Evolutionary conservation across 1,140 invertebrate genomes (phyloP), one percentile per base, ranked within the genome.

Genomic region (Drosophila burlai): DNA sequence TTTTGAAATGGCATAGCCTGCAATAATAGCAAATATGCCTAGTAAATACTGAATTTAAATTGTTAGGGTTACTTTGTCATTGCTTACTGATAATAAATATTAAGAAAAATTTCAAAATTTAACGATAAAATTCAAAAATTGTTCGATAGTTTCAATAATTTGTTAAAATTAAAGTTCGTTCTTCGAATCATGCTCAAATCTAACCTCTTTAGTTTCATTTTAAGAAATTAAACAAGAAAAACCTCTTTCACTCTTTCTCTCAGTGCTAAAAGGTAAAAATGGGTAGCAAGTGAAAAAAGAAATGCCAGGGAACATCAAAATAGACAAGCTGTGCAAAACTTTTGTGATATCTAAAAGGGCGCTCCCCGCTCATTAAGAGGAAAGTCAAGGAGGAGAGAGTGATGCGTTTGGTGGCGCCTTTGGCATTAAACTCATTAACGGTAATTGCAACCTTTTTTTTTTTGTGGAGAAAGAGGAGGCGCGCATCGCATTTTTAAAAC

Each of bases 351-450:
- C 49, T 64, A 80, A 84, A 80, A 67, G 82, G 82, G 8, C 52
- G 8, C 34, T 8, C 83, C 63, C 62, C 54, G 38, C 80, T 80
- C 83, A 83, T 85, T 87, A 89, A 61, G 49, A 63, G 63, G 34
- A 76, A 58, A 64, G 34, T 47, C 34, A 43, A 52, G 58, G 45
- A 29, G 42, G 31, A 71, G 29, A 71, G 73, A 64, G 38, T 67
- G 73, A 66, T 83, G 76, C 84, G 76, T 76, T 89, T 87, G 72
- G 40, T 66, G 50, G 42, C 59, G 78, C 85, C 85, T 85, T 86
- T 90, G 80, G 81, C 81, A 84, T 81, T 91, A 91, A 90, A 91
- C 85, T 90, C 86, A 90, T 90, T 90, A 90, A 91, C 86, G 86
- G 69, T 90, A 90, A 90, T 90, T 90, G 85, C 82, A 90, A 82